Evolutionary conservation across 2,797 vertebrate genomes (phyloP).

Genomic region (Macropus fuliginosus): DNA sequence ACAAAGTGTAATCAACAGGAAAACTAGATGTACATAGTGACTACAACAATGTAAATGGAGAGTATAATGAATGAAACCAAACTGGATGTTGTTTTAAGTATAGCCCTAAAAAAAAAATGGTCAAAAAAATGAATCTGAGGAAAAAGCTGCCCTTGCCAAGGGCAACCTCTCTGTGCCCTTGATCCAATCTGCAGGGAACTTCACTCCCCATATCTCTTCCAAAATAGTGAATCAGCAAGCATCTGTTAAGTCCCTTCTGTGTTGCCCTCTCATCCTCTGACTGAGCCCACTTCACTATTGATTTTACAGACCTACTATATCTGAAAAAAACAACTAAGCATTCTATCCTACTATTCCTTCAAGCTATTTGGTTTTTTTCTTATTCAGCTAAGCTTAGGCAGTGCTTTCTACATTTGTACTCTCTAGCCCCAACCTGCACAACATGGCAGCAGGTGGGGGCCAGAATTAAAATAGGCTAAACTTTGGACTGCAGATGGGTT

Average conservation of each 20-base stretch:
- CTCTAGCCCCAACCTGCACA: too few species aligned
- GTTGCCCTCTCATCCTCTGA: background rate
- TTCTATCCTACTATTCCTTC: background rate
- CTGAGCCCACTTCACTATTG: background rate
- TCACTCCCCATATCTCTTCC: background rate
- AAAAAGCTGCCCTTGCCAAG: background rate
- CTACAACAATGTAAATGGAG: background rate
- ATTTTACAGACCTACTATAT: background rate
- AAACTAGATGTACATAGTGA: background rate
- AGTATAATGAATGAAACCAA: background rate
- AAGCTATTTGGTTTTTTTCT: background rate
- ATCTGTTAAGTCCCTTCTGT: background rate
- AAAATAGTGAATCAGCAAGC: background rate
- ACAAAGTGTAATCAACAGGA: background rate
- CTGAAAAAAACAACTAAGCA: background rate
- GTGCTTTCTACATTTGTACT: background rate
- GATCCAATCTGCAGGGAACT: too few species aligned
- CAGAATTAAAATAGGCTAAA: too few species aligned
- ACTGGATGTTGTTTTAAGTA: background rate
- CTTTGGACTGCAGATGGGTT: too few species aligned
- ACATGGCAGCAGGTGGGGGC: too few species aligned
- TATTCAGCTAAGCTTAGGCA: background rate
- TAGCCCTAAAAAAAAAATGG: background rate
- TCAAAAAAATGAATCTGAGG: background rate
- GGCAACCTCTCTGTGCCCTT: background rate